phyloP scores from a whole-genome alignment of 1,140 invertebrate species.

The Magallana angulata region DNA sequence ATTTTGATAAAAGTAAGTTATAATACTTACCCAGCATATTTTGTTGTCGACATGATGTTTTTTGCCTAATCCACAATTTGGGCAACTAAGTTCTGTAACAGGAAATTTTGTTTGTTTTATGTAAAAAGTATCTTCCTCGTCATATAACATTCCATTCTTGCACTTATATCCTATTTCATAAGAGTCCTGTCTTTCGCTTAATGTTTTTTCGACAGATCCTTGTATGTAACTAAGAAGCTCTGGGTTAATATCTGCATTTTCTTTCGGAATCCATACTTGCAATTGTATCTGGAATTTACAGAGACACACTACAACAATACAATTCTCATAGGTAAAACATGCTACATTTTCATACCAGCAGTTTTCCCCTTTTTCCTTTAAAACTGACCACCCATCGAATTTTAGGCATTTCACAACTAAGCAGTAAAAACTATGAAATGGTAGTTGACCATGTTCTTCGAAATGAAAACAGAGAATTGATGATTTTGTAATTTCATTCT shows the following conservation, averaged over 20 bases:
- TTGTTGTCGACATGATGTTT: background rate
- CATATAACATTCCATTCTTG: background rate
- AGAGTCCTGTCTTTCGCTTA: background rate
- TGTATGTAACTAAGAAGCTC: background rate
- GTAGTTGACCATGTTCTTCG: background rate
- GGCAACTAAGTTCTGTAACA: background rate
- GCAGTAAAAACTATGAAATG: background rate
- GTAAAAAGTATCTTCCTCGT: background rate
- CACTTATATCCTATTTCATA: background rate
- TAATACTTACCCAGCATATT: background rate
- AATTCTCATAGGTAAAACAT: background rate
- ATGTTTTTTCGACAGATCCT: background rate
- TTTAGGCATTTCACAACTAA: background rate
- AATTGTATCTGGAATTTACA: background rate
- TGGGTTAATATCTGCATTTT: background rate
- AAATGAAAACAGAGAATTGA: conserved; percentile 5
- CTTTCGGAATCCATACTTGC: background rate
- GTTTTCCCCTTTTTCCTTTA: background rate
- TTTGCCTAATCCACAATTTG: background rate
- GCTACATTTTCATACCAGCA: background rate
- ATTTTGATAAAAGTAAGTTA: too few species aligned
- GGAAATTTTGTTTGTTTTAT: background rate
- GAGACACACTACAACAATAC: background rate
- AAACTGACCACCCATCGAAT: background rate
- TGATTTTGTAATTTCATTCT: background rate